Evolutionary conservation across 2,113 vertebrate genomes (phyloP), one percentile per base, ranked within the genome.

Genomic region (Pampusana beccarii): DNA sequence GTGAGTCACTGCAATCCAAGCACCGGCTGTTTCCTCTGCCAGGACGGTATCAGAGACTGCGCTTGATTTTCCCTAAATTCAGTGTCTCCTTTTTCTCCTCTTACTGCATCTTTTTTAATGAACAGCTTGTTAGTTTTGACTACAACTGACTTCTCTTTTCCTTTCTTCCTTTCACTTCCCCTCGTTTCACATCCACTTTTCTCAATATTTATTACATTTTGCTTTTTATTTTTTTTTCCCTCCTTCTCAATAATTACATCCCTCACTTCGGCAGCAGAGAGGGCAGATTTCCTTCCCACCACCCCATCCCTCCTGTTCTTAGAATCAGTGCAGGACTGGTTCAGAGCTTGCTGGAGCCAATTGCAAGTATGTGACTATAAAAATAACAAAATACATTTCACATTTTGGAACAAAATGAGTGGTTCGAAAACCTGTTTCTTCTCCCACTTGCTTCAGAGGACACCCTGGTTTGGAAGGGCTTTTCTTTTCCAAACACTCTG

Each of bases 371-470:
- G 54, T 38, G 80, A 34, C 61, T 92, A 8, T 53, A 74, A 90
- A 86, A 88, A 82, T 31, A 90, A 74, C 85, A 73, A 73, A 61
- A 51, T 36, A 5, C 62, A 15, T 73, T 77, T 54, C 28, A 9
- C 33, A 18, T 67, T 62, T 86, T 21, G 69, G 60, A 93, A 86
- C 51, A 94, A 86, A 93, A 78, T 33, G 51, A 83, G 71, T 36
- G 33, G 18, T 60, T 80, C 84, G 85, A 38, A 77, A 93, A 58
- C 60, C 42, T 67, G 34, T 38, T 88, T 70, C 85, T 96, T 64
- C 60, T 96, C 75, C 64, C 67, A 80, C 64, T 58, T 80, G 62
- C 85, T 96, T 66, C 46, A 54, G 72, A 94, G 93, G 72, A 92
- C 64, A 88, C 34, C 51, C 67, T 78, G 86, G 67, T 72, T 70